Evolutionary conservation across 37 sponge, comb jelly and placozoan genomes (phyloP).

Genomic region (Geodia barretti): DNA sequence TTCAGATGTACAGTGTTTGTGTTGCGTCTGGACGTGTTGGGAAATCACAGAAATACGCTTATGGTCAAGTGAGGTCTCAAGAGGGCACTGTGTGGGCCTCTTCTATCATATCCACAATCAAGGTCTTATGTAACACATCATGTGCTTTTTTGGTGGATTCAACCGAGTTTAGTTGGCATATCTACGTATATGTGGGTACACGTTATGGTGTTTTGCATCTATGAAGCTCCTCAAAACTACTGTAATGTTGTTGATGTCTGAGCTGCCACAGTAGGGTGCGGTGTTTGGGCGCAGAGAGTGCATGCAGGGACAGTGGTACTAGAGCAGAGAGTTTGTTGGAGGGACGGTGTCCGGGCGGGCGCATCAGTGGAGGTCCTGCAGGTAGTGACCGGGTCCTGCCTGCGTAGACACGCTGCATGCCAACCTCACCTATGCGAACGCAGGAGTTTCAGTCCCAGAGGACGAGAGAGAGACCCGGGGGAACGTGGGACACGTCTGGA

Average conservation of each 20-base stretch:
- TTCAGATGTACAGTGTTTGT: constrained; percentile 74
- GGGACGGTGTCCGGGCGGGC: constrained; percentile 81
- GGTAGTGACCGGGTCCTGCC: constrained; percentile 59
- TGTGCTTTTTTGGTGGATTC: too few relatives aligned
- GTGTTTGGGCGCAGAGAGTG: constrained; percentile 87
- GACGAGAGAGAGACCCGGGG: constrained; percentile 1
- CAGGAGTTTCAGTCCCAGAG: constrained; percentile 51
- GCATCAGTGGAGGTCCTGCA: constrained; percentile 53
- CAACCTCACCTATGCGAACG: constrained; percentile 47
- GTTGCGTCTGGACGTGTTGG: constrained; percentile 84
- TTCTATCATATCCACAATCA: constrained; percentile 87
- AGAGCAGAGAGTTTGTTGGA: constrained; percentile 61
- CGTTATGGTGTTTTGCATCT: too few relatives aligned
- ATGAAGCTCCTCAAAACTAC: too few relatives aligned
- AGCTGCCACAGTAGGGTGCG: constrained; percentile 72
- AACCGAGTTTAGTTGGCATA: too few relatives aligned
- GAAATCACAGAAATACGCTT: constrained; percentile 89
- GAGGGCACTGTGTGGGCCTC: constrained; percentile 67
- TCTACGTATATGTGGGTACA: too few relatives aligned
- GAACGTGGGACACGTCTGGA: constrained; percentile 17
- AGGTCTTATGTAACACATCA: too few relatives aligned
- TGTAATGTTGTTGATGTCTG: too few relatives aligned
- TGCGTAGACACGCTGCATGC: constrained; percentile 70
- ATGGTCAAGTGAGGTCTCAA: constrained; percentile 69
- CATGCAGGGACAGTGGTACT: constrained; percentile 67